Conservation (phyloP, 2,888 invertebrate genomes). For the Sphaerophoria taeniata region DNA sequence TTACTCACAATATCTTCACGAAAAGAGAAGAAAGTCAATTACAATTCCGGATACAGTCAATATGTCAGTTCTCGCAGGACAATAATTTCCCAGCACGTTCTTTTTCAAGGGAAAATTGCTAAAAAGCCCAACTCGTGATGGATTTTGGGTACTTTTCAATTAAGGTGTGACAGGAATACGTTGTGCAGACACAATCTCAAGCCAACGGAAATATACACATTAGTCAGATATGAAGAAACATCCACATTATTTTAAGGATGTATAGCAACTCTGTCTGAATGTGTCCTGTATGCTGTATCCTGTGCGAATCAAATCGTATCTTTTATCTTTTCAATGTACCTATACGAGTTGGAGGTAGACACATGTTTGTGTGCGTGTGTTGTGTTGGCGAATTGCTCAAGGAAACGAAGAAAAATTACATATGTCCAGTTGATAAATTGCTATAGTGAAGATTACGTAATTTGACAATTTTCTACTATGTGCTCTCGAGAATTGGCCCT, state of each 20-base stretch:
- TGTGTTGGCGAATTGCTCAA: constrained; percentile 25
- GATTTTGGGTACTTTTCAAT: constrained; percentile 72
- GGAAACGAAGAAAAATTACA: constrained; percentile 74
- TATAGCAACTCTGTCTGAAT: too few species aligned
- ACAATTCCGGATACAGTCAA: constrained; percentile 73
- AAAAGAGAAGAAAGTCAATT: constrained; percentile 74
- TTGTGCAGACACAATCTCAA: constrained; percentile 58
- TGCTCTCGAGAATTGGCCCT: constrained; percentile 63
- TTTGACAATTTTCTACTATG: constrained; percentile 73
- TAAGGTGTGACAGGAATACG: constrained; percentile 74
- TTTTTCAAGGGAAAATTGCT: constrained; percentile 8
- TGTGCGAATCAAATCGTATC: not conserved
- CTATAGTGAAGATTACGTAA: constrained; percentile 73
- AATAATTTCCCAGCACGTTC: constrained; percentile 33
- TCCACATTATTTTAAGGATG: constrained; percentile 31
- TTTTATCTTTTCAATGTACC: constrained; percentile 44
- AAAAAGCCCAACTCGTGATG: constrained; percentile 49
- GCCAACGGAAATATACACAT: constrained; percentile 66
- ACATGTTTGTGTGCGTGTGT: constrained; percentile 4
- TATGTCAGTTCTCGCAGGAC: constrained; percentile 68
- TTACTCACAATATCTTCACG: constrained; percentile 60
- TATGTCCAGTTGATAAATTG: constrained; percentile 74
- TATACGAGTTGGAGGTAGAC: not conserved
- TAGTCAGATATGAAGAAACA: constrained; percentile 50
- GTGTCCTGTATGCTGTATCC: not conserved